A percentile compares a stretch with the other conserved stretches of the same genome.
Conservation (phyloP, 1,140 invertebrate species). For the Microplitis demolitor region DNA sequence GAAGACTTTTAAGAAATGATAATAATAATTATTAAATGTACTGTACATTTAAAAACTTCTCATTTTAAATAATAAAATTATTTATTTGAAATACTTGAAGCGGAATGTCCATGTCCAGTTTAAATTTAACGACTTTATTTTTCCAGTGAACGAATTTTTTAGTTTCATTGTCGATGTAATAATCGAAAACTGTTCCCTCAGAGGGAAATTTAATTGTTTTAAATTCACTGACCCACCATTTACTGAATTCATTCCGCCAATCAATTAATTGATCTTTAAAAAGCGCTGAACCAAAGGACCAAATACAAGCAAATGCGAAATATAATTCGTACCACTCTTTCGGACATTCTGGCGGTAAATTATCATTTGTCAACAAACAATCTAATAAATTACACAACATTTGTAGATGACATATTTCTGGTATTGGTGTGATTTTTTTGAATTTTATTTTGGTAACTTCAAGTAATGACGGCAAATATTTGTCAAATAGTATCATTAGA, state of each 20-base stretch:
- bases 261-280: slow-evolving; percentile 89
- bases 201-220: slow-evolving; percentile 88
- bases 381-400: slow-evolving; percentile 90
- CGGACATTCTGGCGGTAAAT: slow-evolving; percentile 82
- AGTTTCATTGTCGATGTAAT: slow-evolving; percentile 84
- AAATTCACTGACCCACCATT: slow-evolving; percentile 90
- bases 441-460: slow-evolving; percentile 80
- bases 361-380: slow-evolving; percentile 79
- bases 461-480: slow-evolving; percentile 87
- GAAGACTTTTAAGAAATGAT: slow-evolving; percentile 64
- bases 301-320: slow-evolving; percentile 89
- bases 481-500: slow-evolving; percentile 89
- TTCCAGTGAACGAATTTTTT: slow-evolving; percentile 88
- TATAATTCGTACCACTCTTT: slow-evolving; percentile 95
- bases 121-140: slow-evolving; percentile 75
- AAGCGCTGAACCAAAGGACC: slow-evolving; percentile 91
- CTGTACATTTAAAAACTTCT: no score
- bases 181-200: slow-evolving; percentile 85
- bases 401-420: slow-evolving; percentile 88
- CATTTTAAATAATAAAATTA: not conserved
- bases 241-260: slow-evolving; percentile 91
- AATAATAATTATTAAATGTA: slow-evolving; percentile 6
- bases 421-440: slow-evolving; percentile 90
- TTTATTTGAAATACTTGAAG: slow-evolving; percentile 69
- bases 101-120: slow-evolving; percentile 85